These are phyloP conservation scores for Leptinotarsa tumamoca DNA, from an alignment of 2,888 invertebrate genomes.

Conservation along the genomic window DNA sequence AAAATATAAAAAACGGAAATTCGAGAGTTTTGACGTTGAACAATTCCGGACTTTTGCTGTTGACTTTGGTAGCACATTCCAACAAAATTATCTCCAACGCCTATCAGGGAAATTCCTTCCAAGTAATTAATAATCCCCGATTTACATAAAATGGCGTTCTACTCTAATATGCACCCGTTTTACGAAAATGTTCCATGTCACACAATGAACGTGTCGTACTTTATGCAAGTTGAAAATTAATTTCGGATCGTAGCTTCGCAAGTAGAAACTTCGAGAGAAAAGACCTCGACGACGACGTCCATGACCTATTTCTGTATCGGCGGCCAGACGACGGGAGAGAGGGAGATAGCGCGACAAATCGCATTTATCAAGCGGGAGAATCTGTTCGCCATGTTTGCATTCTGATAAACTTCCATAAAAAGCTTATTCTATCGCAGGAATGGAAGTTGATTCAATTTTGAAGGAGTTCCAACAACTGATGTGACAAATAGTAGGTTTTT, in stretches of 20 bases:
- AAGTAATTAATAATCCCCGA: neutral
- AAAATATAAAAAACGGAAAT: too few relatives aligned
- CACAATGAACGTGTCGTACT: constrained; percentile 12
- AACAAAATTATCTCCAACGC: neutral
- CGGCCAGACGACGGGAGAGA: neutral
- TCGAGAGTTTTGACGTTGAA: too few relatives aligned
- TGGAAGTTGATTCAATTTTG: too few relatives aligned
- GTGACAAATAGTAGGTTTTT: neutral
- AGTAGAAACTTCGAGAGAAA: constrained; percentile 8
- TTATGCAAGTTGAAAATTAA: constrained; percentile 23
- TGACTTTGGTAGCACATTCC: neutral
- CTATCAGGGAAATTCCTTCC: neutral
- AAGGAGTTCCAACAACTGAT: neutral
- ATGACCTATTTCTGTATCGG: constrained; percentile 3
- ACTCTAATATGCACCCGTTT: constrained; percentile 9
- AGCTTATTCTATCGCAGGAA: neutral
- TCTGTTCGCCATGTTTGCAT: constrained; percentile 6
- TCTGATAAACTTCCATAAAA: constrained; percentile 11
- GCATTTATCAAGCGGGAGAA: constrained; percentile 5
- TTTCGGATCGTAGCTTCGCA: constrained; percentile 14
- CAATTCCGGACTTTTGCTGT: too few relatives aligned
- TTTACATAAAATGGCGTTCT: constrained; percentile 22
- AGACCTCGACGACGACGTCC: neutral
- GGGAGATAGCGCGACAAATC: constrained; percentile 5
- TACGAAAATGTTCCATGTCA: constrained; percentile 18